Percentiles rank a stretch among this genome's conserved stretches.
phyloP scores from a whole-genome alignment of 2,797 vertebrate genomes.

The Clarias fuscus region DNA sequence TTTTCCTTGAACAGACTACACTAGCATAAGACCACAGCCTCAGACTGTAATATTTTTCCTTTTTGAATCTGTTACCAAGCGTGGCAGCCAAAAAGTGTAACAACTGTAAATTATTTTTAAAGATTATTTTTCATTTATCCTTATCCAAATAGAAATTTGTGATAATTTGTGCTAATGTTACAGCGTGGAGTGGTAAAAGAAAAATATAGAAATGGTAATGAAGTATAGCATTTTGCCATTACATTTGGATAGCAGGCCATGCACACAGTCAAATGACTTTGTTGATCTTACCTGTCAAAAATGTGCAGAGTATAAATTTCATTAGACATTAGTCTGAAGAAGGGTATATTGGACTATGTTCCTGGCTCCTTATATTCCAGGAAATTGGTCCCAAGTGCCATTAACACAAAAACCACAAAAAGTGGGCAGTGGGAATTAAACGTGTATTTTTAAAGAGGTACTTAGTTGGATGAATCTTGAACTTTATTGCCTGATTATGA shows the following conservation, averaged over 20 bases:
- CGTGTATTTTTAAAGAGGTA: not conserved
- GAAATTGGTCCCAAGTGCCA: not conserved
- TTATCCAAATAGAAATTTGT: not conserved
- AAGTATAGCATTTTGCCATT: not conserved
- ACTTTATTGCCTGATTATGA: not conserved
- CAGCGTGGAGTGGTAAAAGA: not conserved
- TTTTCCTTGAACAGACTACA: not conserved
- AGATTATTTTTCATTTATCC: not conserved
- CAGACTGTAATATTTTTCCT: constrained; percentile 2
- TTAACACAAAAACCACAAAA: not conserved
- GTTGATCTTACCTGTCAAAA: not conserved
- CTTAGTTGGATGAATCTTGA: not conserved
- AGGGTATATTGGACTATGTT: constrained; percentile 5
- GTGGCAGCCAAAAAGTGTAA: not conserved
- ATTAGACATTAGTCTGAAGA: not conserved
- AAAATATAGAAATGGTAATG: not conserved
- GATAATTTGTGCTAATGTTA: not conserved
- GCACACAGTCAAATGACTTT: not conserved
- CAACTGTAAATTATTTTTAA: not conserved
- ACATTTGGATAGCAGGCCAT: not conserved
- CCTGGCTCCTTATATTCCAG: not conserved
- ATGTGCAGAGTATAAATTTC: not conserved
- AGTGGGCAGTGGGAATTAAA: not conserved
- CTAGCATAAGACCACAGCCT: not conserved
- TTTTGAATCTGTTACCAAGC: not conserved